These are phyloP conservation scores for Lerista edwardsae DNA, from an alignment of 2,797 vertebrate species.

Conservation along the genomic window DNA sequence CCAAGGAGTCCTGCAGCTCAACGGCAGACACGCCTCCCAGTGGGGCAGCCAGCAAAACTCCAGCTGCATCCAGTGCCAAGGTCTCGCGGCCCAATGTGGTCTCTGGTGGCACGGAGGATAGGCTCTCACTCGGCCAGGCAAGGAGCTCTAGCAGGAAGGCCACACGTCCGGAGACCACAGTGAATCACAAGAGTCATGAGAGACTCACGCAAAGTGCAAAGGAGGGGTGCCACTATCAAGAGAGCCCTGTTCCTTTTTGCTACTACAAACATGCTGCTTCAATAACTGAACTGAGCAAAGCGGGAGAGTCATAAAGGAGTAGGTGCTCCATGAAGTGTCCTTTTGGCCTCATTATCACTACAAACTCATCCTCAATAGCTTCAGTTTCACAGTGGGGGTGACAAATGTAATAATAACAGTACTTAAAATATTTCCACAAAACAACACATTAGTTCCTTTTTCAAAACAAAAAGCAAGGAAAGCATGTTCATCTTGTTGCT, in stretches of 20 bases:
- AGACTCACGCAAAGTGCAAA: too few species aligned
- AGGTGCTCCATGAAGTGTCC: neutral
- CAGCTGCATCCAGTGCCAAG: too few species aligned
- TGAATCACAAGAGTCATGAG: neutral
- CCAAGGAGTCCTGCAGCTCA: too few species aligned
- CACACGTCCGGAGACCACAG: neutral
- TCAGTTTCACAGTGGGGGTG: neutral
- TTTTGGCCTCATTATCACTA: neutral
- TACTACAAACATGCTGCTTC: neutral
- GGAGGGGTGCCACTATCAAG: neutral
- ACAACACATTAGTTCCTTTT: neutral
- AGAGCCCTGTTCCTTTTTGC: neutral
- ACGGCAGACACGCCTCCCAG: too few species aligned
- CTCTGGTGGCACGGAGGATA: too few species aligned
- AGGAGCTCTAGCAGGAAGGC: too few species aligned
- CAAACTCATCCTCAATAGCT: neutral
- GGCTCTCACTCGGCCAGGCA: too few species aligned
- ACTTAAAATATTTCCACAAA: neutral
- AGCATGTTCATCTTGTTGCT: constrained; percentile 1
- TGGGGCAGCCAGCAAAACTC: too few species aligned
- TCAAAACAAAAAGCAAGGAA: neutral
- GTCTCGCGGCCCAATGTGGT: too few species aligned
- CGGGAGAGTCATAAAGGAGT: neutral
- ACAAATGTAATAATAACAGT: neutral
- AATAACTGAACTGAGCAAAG: neutral